A percentile compares a stretch with the other conserved stretches of the same genome.
phyloP scores from a whole-genome alignment of 2,113 vertebrate genomes.

The Octodon degus region DNA sequence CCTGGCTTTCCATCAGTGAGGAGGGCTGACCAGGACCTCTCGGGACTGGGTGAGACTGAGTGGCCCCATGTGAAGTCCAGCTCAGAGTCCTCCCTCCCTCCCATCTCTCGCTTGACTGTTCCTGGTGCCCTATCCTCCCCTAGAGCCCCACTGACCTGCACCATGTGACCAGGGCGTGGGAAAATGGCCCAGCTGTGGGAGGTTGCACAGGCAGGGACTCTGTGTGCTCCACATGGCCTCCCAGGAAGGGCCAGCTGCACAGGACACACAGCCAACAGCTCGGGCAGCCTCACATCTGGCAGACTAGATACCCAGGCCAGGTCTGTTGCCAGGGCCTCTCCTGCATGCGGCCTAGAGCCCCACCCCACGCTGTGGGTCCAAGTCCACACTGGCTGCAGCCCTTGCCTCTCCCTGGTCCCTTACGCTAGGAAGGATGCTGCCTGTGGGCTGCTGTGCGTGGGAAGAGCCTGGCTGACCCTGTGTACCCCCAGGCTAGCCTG shows the following conservation, averaged over 20 bases:
- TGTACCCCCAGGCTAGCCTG: neutral
- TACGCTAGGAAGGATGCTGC: accelerated
- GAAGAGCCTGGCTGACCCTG: neutral
- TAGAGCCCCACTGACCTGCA: neutral
- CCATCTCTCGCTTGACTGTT: neutral
- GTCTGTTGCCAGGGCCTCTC: neutral
- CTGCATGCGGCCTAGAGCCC: neutral
- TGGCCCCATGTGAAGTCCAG: neutral
- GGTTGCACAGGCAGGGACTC: neutral
- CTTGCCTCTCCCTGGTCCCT: no score
- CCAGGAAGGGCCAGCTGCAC: conserved; percentile 28
- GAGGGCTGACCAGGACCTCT: neutral
- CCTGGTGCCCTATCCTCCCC: neutral
- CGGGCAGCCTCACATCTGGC: neutral
- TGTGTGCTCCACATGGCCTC: neutral
- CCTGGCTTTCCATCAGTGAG: accelerated
- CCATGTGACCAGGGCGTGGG: neutral
- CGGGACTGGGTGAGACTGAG: neutral
- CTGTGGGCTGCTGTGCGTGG: neutral
- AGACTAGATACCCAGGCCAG: neutral
- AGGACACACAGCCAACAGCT: neutral
- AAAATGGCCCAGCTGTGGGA: conserved; percentile 37
- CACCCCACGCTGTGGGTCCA: neutral
- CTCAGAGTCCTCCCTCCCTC: neutral
- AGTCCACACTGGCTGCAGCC: neutral